These are phyloP conservation scores for Drosophila merina DNA, from an alignment of 2,888 invertebrate genomes.

Conservation along the genomic window DNA sequence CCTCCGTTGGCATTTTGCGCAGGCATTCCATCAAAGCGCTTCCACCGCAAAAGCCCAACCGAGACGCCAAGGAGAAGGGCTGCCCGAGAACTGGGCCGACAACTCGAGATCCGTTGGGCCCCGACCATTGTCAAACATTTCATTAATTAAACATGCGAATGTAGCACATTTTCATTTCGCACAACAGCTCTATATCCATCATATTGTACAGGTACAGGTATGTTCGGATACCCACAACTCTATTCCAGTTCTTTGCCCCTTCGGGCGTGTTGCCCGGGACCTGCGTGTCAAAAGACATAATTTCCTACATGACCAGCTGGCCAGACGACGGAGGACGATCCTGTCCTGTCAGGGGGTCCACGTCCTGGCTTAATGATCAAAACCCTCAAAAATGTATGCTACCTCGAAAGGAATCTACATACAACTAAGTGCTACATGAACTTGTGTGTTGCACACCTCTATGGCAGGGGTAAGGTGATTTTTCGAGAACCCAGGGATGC, in stretches of 20 bases:
- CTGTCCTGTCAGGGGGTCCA: conserved; percentile 15
- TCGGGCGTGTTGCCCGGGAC: conserved; percentile 41
- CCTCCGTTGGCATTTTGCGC: conserved; percentile 65
- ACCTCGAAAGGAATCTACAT: conserved; percentile 56
- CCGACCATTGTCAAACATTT: conserved; percentile 72
- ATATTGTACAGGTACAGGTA: too few species aligned
- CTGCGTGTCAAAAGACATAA: conserved; percentile 77
- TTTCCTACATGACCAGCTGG: conserved; percentile 63
- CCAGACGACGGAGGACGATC: conserved; percentile 22
- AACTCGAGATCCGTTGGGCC: not conserved
- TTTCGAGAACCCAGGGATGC: conserved; percentile 17
- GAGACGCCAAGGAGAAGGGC: conserved; percentile 30
- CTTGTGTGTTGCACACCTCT: conserved; percentile 59
- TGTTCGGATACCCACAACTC: conserved; percentile 38
- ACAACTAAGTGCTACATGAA: conserved; percentile 62
- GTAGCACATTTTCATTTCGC: conserved; percentile 74
- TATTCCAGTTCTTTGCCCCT: conserved; percentile 42
- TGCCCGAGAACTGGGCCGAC: not conserved
- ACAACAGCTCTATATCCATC: conserved; percentile 49
- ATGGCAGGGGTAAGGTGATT: not conserved
- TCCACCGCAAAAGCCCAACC: conserved; percentile 60
- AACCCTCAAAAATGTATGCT: conserved; percentile 56
- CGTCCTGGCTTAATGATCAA: conserved; percentile 57
- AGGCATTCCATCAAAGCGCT: conserved; percentile 74
- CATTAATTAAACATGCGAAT: conserved; percentile 82